Conservation (phyloP, 2,888 invertebrate genomes). For the Megalurothrips usitatus region DNA sequence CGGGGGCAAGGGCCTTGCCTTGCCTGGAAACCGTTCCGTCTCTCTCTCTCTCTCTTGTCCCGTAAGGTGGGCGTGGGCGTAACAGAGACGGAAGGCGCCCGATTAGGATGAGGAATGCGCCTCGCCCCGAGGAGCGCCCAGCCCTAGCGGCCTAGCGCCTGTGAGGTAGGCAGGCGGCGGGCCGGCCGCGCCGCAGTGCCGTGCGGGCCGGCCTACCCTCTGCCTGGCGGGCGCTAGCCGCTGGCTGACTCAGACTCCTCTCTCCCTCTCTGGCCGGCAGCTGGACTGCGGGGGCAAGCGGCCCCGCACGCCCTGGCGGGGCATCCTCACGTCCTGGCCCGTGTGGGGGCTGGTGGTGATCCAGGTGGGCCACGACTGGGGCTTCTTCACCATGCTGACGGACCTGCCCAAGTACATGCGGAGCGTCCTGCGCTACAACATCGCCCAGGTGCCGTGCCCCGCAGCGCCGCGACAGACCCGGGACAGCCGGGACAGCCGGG, state of each 20-base stretch:
- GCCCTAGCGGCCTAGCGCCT: neutral
- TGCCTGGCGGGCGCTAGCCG: neutral
- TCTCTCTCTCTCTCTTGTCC: too few species aligned
- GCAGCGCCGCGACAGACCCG: neutral
- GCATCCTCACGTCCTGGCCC: slow-evolving; percentile 53
- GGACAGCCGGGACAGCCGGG: neutral
- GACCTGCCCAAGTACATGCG: slow-evolving; percentile 68
- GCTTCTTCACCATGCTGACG: slow-evolving; percentile 66
- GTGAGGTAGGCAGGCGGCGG: neutral
- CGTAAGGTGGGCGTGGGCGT: too few species aligned
- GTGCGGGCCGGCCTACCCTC: neutral
- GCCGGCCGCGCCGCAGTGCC: neutral
- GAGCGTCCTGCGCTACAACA: slow-evolving; percentile 60
- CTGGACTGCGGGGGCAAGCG: neutral
- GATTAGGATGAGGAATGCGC: too few species aligned
- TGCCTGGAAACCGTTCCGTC: too few species aligned
- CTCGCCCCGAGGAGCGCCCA: too few species aligned
- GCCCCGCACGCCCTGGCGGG: slow-evolving; percentile 63
- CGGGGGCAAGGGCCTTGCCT: too few species aligned
- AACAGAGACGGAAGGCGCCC: too few species aligned
- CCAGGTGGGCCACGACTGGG: slow-evolving; percentile 59
- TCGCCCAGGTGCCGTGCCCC: slow-evolving; percentile 47
- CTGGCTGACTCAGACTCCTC: too few species aligned
- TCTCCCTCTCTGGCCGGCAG: neutral
- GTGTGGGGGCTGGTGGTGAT: slow-evolving; percentile 46